Evolutionary conservation across 1,140 invertebrate genomes (phyloP).

Genomic region (Calliopsis andreniformis): DNA sequence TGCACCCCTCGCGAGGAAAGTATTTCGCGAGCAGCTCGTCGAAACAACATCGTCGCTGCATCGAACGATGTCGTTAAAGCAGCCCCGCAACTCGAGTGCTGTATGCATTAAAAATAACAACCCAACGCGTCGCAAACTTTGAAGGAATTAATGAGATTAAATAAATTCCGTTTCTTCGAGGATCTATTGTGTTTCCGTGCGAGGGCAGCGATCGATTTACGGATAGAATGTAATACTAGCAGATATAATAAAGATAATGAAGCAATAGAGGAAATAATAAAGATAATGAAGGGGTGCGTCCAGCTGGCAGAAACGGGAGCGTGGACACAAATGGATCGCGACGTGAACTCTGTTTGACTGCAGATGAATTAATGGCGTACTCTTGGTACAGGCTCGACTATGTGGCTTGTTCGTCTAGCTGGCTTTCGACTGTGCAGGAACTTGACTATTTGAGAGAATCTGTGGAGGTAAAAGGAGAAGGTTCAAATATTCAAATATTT

Average conservation of each 20-base stretch:
- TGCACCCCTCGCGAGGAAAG: too few relatives aligned
- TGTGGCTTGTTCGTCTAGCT: too few relatives aligned
- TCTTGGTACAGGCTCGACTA: background rate
- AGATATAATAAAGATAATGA: constrained; percentile 63
- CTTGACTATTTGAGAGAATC: too few relatives aligned
- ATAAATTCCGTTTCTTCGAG: background rate
- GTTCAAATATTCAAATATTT: too few relatives aligned
- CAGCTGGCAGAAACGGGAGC: background rate
- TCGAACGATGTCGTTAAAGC: constrained; percentile 6
- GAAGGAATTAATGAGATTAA: constrained; percentile 28
- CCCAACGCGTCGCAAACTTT: constrained; percentile 10
- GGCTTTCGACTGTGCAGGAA: too few relatives aligned
- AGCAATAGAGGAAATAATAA: constrained; percentile 58
- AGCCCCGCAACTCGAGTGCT: background rate
- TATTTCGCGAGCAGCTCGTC: constrained; percentile 1
- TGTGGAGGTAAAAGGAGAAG: too few relatives aligned
- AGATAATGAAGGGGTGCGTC: constrained; percentile 54
- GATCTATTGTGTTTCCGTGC: background rate
- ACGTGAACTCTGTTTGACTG: constrained; percentile 58
- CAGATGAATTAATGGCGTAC: constrained; percentile 57
- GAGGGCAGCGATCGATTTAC: constrained; percentile 41
- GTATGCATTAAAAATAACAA: constrained; percentile 31
- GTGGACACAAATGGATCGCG: constrained; percentile 34
- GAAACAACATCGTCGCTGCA: background rate
- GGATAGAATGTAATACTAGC: too few relatives aligned